These are phyloP conservation scores for Zaprionus lineosus DNA, from an alignment of 2,888 invertebrate species.

Conservation along the genomic window DNA sequence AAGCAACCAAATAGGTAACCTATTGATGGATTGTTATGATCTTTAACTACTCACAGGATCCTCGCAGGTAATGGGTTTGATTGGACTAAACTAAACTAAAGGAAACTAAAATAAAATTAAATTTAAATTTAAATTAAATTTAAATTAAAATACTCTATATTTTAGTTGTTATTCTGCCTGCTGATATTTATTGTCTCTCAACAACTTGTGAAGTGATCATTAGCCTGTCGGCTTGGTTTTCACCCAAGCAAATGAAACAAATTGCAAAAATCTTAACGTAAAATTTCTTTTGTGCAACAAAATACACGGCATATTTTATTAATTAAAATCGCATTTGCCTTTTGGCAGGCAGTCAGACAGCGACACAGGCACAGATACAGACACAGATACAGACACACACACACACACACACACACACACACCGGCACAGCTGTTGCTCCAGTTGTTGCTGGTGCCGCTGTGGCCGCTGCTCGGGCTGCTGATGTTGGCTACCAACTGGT, in stretches of 20 bases:
- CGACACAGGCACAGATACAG: conserved; percentile 2
- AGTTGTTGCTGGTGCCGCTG: conserved; percentile 60
- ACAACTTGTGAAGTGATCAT: conserved; percentile 55
- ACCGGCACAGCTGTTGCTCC: conserved; percentile 56
- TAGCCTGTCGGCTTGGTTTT: conserved; percentile 49
- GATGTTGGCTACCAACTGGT: no score
- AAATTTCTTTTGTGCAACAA: conserved; percentile 74
- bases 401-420: conserved; percentile 2
- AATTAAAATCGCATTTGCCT: conserved; percentile 76
- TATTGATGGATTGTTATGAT: no score
- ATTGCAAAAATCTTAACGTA: conserved; percentile 51
- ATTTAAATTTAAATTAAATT: no score
- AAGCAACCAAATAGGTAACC: no score
- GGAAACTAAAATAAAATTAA: no score
- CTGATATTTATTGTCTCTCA: conserved; percentile 4
- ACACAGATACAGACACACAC: not conserved
- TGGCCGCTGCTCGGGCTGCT: not conserved
- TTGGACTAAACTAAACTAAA: no score
- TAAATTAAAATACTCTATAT: no score
- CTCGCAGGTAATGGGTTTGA: no score
- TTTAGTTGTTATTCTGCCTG: conserved; percentile 5
- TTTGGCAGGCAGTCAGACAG: conserved; percentile 54
- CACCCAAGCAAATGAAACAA: conserved; percentile 36
- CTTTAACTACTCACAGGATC: no score
- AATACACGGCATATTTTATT: conserved; percentile 71